phyloP scores from a whole-genome alignment of 1,140 invertebrate species.

The Drosophila nigromelanica region DNA sequence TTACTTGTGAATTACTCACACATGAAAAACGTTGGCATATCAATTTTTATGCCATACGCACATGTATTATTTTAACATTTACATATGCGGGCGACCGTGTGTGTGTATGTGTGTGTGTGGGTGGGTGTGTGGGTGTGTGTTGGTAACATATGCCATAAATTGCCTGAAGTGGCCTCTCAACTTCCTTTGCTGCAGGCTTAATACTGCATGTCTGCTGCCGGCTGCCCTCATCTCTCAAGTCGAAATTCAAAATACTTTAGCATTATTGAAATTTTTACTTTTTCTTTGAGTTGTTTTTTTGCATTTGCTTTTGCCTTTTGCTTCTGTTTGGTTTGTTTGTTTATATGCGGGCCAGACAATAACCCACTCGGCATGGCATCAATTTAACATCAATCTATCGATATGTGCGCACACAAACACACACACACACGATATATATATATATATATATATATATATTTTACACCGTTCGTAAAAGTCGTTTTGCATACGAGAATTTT shows the following conservation, averaged over 20 bases:
- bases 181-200: slow-evolving; percentile 45
- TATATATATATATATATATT: slow-evolving; percentile 33
- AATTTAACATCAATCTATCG: slow-evolving; percentile 80
- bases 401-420: slow-evolving; percentile 29
- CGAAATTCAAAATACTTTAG: slow-evolving; percentile 61
- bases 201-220: slow-evolving; percentile 16
- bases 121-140: slow-evolving; percentile 38
- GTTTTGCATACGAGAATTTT: slow-evolving; percentile 67
- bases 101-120: slow-evolving; percentile 1
- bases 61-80: slow-evolving; percentile 79
- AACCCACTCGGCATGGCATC: slow-evolving; percentile 74
- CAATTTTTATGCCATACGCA: slow-evolving; percentile 79
- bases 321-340: slow-evolving; percentile 45
- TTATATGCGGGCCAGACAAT: slow-evolving; percentile 80
- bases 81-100: slow-evolving; percentile 49
- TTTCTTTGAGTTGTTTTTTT: slow-evolving; percentile 39
- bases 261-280: slow-evolving; percentile 76
- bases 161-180: slow-evolving; percentile 70
- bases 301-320: slow-evolving; percentile 43
- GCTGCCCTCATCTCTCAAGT: slow-evolving; percentile 35
- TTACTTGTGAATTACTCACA: slow-evolving; percentile 79
- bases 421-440: slow-evolving; percentile 20
- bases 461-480: slow-evolving; percentile 48
- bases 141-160: slow-evolving; percentile 82
- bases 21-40: slow-evolving; percentile 78